phyloP scores from a whole-genome alignment of 2,797 vertebrate genomes.

The Ptychadena robeensis region DNA sequence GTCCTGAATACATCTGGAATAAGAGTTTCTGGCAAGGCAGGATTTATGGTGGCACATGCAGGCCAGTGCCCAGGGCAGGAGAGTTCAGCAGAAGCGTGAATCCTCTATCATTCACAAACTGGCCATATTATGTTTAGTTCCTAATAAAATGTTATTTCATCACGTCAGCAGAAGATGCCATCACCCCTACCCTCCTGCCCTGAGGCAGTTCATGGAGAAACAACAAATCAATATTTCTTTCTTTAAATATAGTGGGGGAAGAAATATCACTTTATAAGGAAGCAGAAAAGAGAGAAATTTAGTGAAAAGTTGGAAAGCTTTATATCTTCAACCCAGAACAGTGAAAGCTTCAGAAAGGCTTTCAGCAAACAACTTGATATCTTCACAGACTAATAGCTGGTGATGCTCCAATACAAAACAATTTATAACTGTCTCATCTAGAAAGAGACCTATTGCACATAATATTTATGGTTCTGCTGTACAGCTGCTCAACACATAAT shows the following conservation, averaged over 20 bases:
- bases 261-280: too few species aligned
- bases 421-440: background rate
- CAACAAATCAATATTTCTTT: too few species aligned
- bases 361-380: background rate
- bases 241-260: too few species aligned
- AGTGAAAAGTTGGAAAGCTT: background rate
- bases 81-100: too few species aligned
- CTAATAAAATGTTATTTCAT: too few species aligned
- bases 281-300: background rate
- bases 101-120: background rate
- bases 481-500: background rate
- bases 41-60: background rate
- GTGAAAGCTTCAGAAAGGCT: background rate
- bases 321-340: background rate
- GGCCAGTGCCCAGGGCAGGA: too few species aligned
- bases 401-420: background rate
- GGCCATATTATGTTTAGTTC: too few species aligned
- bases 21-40: background rate
- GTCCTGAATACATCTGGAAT: background rate
- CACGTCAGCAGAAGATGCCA: background rate
- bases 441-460: background rate
- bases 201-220: too few species aligned
- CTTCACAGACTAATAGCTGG: background rate
- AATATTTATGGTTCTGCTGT: background rate
- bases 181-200: too few species aligned